These are phyloP conservation scores for Tetraodon nigroviridis DNA, from an alignment of 2,113 vertebrate species.

Conservation along the genomic window DNA sequence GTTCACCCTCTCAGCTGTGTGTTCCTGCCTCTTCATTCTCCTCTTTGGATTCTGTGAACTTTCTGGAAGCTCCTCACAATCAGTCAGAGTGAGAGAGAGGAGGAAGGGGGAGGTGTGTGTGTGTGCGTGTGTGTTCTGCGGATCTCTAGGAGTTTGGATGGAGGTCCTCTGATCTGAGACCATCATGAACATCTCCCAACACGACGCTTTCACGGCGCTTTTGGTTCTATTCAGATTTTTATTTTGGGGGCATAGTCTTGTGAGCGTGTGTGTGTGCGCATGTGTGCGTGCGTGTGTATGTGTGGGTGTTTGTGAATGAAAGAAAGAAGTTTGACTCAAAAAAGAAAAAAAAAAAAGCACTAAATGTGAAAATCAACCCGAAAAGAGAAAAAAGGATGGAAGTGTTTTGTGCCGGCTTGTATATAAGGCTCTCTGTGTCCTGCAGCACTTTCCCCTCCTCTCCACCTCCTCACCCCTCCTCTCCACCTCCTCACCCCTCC, in stretches of 20 bases:
- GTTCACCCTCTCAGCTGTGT: neutral
- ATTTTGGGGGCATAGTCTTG: slow-evolving; percentile 11
- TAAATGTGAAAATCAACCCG: slow-evolving; percentile 12
- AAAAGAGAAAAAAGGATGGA: slow-evolving; percentile 11
- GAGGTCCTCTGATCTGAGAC: neutral
- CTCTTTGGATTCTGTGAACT: neutral
- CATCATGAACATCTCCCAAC: slow-evolving; percentile 19
- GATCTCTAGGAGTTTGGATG: neutral
- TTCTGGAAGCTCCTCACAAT: slow-evolving; percentile 48
- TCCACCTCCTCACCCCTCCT: too few species aligned
- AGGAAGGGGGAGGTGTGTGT: slow-evolving; percentile 1
- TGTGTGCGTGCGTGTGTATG: too few species aligned
- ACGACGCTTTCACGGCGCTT: slow-evolving; percentile 22
- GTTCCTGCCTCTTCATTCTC: slow-evolving; percentile 8
- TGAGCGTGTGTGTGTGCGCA: neutral
- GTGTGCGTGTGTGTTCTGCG: slow-evolving; percentile 17
- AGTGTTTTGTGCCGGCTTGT: slow-evolving; percentile 68
- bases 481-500: too few species aligned
- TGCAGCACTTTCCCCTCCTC: slow-evolving; percentile 72
- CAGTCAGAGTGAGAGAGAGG: slow-evolving; percentile 21
- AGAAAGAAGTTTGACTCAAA: slow-evolving; percentile 22
- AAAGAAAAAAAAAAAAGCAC: slow-evolving; percentile 39
- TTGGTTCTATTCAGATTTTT: slow-evolving; percentile 13
- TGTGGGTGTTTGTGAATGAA: slow-evolving; percentile 35
- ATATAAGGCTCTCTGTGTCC: slow-evolving; percentile 75